Percentiles rank a stretch among this genome's conserved stretches.
Evolutionary conservation across 2,888 invertebrate genomes (phyloP).

Genomic region (Muschampia plurimacula): DNA sequence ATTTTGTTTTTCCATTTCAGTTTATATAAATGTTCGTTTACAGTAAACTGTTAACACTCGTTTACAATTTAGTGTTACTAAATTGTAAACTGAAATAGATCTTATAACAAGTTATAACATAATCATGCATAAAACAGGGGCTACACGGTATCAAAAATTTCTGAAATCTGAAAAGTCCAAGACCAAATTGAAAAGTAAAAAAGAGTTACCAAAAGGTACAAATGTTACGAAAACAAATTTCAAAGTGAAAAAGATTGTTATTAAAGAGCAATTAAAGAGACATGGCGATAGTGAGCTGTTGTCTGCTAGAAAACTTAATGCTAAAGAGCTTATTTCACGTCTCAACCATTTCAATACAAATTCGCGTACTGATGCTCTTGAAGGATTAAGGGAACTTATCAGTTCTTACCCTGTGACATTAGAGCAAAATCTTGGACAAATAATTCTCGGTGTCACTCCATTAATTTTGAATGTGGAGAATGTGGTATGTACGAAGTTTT

Average conservation of each 20-base stretch:
- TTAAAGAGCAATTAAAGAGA: conserved; percentile 90
- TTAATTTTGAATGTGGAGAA: conserved; percentile 91
- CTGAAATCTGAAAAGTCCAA: conserved; percentile 94
- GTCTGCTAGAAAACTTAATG: conserved; percentile 88
- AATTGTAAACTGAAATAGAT: too few relatives aligned
- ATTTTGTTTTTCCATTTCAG: too few relatives aligned
- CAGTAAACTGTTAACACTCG: too few relatives aligned
- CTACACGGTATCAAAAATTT: conserved; percentile 89
- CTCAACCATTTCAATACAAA: conserved; percentile 91
- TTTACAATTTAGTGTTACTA: too few relatives aligned
- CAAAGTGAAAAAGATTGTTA: conserved; percentile 94
- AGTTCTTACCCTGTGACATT: conserved; percentile 66
- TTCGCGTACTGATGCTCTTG: conserved; percentile 87
- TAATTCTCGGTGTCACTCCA: conserved; percentile 89
- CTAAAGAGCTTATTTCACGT: conserved; percentile 89
- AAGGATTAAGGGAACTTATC: conserved; percentile 86
- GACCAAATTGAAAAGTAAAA: conserved; percentile 95
- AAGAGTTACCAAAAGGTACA: conserved; percentile 93
- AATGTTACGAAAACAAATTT: conserved; percentile 96
- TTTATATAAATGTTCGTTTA: too few relatives aligned
- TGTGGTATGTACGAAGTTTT: conserved; percentile 63
- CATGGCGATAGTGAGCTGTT: conserved; percentile 84
- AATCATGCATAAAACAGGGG: conserved; percentile 68
- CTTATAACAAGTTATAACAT: background rate
- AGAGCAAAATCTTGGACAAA: conserved; percentile 86